These are phyloP conservation scores for Macquaria australasica DNA, from an alignment of 2,113 vertebrate species.

Conservation along the genomic window DNA sequence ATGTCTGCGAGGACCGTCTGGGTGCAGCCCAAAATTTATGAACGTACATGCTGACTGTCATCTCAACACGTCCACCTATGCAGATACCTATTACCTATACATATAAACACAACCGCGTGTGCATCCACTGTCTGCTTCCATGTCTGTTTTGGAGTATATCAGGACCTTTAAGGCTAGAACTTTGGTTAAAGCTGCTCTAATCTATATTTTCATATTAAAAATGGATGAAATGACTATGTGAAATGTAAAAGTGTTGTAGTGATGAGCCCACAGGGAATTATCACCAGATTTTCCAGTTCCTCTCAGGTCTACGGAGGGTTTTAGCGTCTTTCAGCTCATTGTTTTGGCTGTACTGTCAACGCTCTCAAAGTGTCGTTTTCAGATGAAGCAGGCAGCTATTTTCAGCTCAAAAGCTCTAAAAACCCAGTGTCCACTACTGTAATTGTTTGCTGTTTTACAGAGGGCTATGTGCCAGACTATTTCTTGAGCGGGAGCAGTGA, in stretches of 20 bases:
- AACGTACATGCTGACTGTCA: not conserved
- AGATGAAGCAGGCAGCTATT: too few species aligned
- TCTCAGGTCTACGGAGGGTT: not conserved
- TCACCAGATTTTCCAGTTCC: not conserved
- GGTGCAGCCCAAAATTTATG: not conserved
- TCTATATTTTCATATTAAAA: not conserved
- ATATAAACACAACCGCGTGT: not conserved
- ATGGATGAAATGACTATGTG: not conserved
- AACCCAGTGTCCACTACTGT: too few species aligned
- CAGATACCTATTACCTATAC: not conserved
- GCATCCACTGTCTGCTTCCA: not conserved
- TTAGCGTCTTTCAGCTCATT: not conserved
- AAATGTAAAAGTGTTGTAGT: not conserved
- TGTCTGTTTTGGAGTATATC: not conserved
- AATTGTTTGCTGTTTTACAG: too few species aligned
- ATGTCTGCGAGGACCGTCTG: not conserved
- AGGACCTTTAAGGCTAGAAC: not conserved
- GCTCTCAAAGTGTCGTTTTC: too few species aligned
- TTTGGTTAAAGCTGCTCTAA: not conserved
- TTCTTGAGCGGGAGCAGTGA: too few species aligned
- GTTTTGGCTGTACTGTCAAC: too few species aligned
- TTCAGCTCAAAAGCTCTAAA: too few species aligned
- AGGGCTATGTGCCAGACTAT: too few species aligned
- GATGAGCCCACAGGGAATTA: not conserved
- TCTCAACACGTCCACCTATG: too few species aligned